Evolutionary conservation across 2,797 vertebrate species (phyloP).

Genomic region (Octomys mimax): DNA sequence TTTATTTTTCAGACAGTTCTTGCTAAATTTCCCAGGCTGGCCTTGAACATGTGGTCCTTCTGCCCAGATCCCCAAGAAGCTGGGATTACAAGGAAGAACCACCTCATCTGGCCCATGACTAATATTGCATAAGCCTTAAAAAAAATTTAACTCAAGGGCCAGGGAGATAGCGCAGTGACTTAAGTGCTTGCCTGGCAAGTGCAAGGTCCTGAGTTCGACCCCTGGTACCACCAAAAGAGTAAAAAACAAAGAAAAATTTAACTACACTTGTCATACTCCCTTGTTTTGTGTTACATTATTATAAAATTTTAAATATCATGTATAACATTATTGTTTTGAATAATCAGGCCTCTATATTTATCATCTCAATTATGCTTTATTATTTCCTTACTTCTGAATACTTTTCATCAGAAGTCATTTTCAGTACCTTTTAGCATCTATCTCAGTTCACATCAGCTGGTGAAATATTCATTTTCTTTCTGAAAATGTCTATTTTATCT

Average conservation of each 20-base stretch:
- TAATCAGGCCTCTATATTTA: neutral
- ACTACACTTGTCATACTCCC: neutral
- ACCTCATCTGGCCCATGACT: neutral
- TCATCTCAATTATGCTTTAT: neutral
- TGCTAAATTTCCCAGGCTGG: neutral
- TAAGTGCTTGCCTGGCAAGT: too few relatives aligned
- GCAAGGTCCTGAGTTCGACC: too few relatives aligned
- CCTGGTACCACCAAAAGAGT: too few relatives aligned
- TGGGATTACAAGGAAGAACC: neutral
- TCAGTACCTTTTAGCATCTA: neutral
- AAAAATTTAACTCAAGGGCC: neutral
- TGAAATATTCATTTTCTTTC: neutral
- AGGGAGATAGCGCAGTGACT: too few relatives aligned
- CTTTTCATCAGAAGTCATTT: neutral
- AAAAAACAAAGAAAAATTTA: neutral
- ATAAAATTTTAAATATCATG: neutral
- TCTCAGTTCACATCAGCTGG: neutral
- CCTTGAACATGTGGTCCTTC: neutral
- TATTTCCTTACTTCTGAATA: neutral
- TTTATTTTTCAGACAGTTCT: neutral
- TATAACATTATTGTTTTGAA: neutral
- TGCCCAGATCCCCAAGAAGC: neutral
- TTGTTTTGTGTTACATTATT: neutral
- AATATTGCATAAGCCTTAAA: constrained; percentile 1
- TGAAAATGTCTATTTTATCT: neutral